Evolutionary conservation across 2,888 invertebrate species (phyloP).

Genomic region (Ryuthela nishihirai): DNA sequence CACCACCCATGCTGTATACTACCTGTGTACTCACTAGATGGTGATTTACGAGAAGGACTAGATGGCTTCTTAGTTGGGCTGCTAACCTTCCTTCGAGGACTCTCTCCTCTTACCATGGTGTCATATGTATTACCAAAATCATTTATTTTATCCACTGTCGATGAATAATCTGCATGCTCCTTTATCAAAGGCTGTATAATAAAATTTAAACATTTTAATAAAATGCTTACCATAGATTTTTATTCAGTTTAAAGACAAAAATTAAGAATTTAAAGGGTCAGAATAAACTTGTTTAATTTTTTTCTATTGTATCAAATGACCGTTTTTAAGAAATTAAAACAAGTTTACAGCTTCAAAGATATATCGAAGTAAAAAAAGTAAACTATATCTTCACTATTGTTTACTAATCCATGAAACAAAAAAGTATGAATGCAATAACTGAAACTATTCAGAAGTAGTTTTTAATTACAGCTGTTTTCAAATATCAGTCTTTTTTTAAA

Average conservation of each 20-base stretch:
- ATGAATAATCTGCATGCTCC: slow-evolving; percentile 80
- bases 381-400: too few species aligned
- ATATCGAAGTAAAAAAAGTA: too few species aligned
- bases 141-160: slow-evolving; percentile 85
- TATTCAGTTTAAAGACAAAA: background rate
- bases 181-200: slow-evolving; percentile 66
- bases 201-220: slow-evolving; percentile 24
- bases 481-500: too few species aligned
- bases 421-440: too few species aligned
- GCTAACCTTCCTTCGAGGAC: slow-evolving; percentile 70
- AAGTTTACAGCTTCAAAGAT: too few species aligned
- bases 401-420: too few species aligned
- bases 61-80: slow-evolving; percentile 70
- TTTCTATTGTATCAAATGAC: too few species aligned
- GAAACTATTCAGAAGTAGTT: too few species aligned
- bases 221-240: background rate
- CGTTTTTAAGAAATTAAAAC: too few species aligned
- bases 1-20: too few species aligned
- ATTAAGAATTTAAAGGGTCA: background rate
- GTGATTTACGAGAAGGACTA: slow-evolving; percentile 48
- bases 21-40: slow-evolving; percentile 39
- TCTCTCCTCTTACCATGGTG: slow-evolving; percentile 68
- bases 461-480: too few species aligned
- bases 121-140: slow-evolving; percentile 85
- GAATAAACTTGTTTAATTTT: background rate